Evolutionary conservation across 2,113 vertebrate genomes (phyloP), one percentile per base, ranked within the genome.

Genomic region (Passer montanus): DNA sequence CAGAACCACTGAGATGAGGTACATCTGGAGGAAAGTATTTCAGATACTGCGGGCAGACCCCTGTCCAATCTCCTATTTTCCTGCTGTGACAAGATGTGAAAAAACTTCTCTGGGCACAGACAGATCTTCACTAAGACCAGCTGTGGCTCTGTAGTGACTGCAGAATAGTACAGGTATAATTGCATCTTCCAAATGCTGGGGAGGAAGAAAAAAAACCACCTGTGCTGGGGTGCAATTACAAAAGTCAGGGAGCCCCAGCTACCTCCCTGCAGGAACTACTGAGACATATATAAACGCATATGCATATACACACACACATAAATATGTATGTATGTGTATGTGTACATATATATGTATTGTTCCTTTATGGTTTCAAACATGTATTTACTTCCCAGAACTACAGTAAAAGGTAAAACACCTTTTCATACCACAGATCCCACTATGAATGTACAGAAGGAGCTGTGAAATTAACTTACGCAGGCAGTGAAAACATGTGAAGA

Each of bases 371-470:
- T 67, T 89, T 49, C 66, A 79, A 47, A 49, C 23, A 39, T 27
- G 3, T 39, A 83, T 31, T 60, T 30, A 27, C 52, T 78, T 81
- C 85, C 20, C 41, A 73, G 41, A 82, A 75, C 35, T 9, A 73
- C 11, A 47, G 10, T 21, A 64, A 66, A 78, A 85, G 75, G 12
- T 44, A 63, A 44, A 92, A 73, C 13, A 30, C 37, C 10, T 46
- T 35, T n/a, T 7, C 2, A 6, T 58, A 35, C 8, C 15, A n/a
- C 10, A 75, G 31, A 67, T 28, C 17, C 28, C n/a, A 39, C 28
- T 21, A 37, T 0, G 5, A 58, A 17, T 62, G 27, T 56, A 49
- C 11, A 66, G 7, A 64, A 6, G 0, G 1, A 84, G 13, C 15
- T 49, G n/a, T 30, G 13, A 84, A 69, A 55, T 14, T 3, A 90